These are phyloP conservation scores for Gopherus flavomarginatus DNA, from an alignment of 2,113 vertebrate species.

Conservation along the genomic window DNA sequence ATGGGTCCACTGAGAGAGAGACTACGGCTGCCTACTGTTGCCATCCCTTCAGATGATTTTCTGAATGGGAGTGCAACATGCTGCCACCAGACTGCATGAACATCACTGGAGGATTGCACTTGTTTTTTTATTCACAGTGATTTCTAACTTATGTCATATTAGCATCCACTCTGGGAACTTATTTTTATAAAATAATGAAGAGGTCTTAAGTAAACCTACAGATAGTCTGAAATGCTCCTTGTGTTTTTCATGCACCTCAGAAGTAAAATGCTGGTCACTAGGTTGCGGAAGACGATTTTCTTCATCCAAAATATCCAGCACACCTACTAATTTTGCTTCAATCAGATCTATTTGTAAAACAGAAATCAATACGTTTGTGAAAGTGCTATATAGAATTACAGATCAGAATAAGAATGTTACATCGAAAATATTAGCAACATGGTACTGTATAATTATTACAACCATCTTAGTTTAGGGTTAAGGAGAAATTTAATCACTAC, in stretches of 20 bases:
- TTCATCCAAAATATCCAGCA: constrained; percentile 98
- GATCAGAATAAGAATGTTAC: background rate
- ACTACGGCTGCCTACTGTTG: background rate
- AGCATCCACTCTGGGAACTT: background rate
- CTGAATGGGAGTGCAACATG: background rate
- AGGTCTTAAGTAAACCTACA: constrained; percentile 78
- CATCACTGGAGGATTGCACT: background rate
- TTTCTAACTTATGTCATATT: background rate
- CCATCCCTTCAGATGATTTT: background rate
- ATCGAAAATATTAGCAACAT: background rate
- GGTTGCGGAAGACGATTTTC: constrained; percentile 97
- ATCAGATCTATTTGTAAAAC: constrained; percentile 88
- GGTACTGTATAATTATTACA: background rate
- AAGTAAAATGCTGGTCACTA: constrained; percentile 96
- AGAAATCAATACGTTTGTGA: background rate
- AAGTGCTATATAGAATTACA: background rate
- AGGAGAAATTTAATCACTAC: background rate
- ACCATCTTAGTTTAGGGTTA: background rate
- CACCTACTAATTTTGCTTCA: constrained; percentile 92
- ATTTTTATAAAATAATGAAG: constrained; percentile 32
- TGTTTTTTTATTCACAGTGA: constrained; percentile 13
- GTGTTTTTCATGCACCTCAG: constrained; percentile 93
- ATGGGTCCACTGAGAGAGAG: background rate
- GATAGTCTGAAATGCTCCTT: constrained; percentile 96
- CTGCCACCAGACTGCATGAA: background rate